phyloP scores from a whole-genome alignment of 2,888 invertebrate genomes.

The Lysandra bellargus region DNA sequence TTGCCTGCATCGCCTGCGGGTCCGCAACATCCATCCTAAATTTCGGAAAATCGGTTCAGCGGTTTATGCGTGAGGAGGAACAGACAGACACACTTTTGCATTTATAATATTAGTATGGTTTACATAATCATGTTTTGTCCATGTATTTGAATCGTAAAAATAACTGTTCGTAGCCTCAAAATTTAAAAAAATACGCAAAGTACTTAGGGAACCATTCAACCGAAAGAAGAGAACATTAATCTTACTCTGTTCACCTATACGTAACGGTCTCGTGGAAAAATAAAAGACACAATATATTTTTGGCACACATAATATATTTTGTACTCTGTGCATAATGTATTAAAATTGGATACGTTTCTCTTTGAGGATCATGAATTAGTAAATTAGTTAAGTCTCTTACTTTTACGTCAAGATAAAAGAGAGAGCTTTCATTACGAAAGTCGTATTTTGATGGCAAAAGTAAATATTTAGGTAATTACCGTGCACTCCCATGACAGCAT shows the following conservation, averaged over 20 bases:
- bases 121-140: no score
- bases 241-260: not conserved
- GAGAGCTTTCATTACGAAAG: not conserved
- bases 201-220: not conserved
- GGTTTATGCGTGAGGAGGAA: no score
- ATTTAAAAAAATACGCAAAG: not conserved
- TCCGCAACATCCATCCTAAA: no score
- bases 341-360: conserved; percentile 4
- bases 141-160: not conserved
- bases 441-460: not conserved
- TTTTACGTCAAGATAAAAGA: not conserved
- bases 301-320: not conserved
- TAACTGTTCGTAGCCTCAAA: not conserved
- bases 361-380: conserved; percentile 2
- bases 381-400: not conserved
- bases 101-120: no score
- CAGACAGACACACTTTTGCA: no score
- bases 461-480: not conserved
- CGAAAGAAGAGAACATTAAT: not conserved
- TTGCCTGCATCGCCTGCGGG: no score
- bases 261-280: not conserved
- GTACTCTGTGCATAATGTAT: not conserved
- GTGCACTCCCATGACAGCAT: not conserved
- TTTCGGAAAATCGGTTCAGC: no score
- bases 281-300: not conserved